phyloP scores from a whole-genome alignment of 2,888 invertebrate genomes.

The Agapetus fuscipes region DNA sequence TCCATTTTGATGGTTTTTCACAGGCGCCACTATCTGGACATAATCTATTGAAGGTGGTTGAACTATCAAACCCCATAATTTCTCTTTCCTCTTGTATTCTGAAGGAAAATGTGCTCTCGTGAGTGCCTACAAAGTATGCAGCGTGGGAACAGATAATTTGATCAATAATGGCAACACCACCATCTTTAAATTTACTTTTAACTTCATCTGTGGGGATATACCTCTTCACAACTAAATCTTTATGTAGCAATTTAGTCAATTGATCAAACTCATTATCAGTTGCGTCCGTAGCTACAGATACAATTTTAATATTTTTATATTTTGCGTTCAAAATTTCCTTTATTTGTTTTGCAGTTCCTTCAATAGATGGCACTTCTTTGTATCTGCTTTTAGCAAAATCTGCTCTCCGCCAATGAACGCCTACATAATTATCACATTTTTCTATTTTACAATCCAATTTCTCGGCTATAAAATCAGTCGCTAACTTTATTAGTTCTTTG shows the following conservation, averaged over 20 bases:
- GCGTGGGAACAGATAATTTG: slow-evolving; percentile 92
- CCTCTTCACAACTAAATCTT: slow-evolving; percentile 30
- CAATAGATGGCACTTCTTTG: slow-evolving; percentile 68
- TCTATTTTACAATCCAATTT: slow-evolving; percentile 28
- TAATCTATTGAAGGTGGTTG: slow-evolving; percentile 80
- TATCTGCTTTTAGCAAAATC: slow-evolving; percentile 75
- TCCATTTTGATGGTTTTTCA: slow-evolving; percentile 70
- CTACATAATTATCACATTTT: slow-evolving; percentile 61
- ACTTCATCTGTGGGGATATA: slow-evolving; percentile 39
- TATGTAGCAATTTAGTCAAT: slow-evolving; percentile 36
- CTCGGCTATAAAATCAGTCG: slow-evolving; percentile 48
- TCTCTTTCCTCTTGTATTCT: slow-evolving; percentile 97
- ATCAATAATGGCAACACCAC: slow-evolving; percentile 86
- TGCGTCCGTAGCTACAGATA: slow-evolving; percentile 86
- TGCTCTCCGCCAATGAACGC: slow-evolving; percentile 76
- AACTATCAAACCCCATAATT: slow-evolving; percentile 74
- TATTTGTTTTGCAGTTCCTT: slow-evolving; percentile 68
- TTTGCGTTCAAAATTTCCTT: slow-evolving; percentile 29
- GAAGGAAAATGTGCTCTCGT: slow-evolving; percentile 93
- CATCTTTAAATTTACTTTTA: slow-evolving; percentile 56
- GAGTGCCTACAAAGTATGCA: slow-evolving; percentile 80
- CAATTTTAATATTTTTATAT: slow-evolving; percentile 21
- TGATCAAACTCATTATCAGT: slow-evolving; percentile 43
- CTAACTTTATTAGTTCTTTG: slow-evolving; percentile 52
- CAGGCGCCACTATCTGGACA: slow-evolving; percentile 58